Conservation (phyloP, 2,113 vertebrate genomes). For the Propithecus coquereli region DNA sequence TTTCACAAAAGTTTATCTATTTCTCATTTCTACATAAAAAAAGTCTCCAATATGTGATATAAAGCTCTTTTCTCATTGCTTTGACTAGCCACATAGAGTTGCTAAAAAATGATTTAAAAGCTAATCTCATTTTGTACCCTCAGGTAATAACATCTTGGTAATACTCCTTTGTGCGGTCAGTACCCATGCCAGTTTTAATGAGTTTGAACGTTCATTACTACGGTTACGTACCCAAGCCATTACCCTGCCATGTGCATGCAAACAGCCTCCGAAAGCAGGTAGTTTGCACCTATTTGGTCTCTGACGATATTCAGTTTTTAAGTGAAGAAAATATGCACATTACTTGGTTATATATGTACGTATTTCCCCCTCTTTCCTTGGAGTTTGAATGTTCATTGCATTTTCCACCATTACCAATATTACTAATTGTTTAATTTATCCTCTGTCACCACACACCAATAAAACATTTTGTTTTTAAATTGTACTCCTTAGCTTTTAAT, state of each 20-base stretch:
- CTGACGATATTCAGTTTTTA: background rate
- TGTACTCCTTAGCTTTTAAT: background rate
- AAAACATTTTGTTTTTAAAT: background rate
- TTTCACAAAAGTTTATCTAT: background rate
- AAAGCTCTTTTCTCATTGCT: background rate
- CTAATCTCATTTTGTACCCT: slow-evolving; percentile 48
- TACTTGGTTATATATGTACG: background rate
- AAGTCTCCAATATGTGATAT: background rate
- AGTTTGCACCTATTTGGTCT: background rate
- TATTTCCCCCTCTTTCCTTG: background rate
- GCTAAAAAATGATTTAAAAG: slow-evolving; percentile 14
- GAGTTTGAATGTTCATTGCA: background rate
- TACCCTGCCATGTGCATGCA: slow-evolving; percentile 39
- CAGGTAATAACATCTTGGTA: background rate
- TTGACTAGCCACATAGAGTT: background rate
- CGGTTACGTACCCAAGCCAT: slow-evolving; percentile 54
- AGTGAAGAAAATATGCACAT: background rate
- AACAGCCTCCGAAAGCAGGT: background rate
- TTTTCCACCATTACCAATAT: background rate
- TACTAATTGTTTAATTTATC: background rate
- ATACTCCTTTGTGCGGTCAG: slow-evolving; percentile 15
- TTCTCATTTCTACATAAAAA: background rate
- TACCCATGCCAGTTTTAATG: slow-evolving; percentile 65
- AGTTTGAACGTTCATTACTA: slow-evolving; percentile 28
- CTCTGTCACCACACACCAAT: background rate